A percentile compares a stretch with the other conserved stretches of the same genome.
These are phyloP conservation scores for Nymphalis io DNA, from an alignment of 1,140 invertebrate species.

Conservation along the genomic window DNA sequence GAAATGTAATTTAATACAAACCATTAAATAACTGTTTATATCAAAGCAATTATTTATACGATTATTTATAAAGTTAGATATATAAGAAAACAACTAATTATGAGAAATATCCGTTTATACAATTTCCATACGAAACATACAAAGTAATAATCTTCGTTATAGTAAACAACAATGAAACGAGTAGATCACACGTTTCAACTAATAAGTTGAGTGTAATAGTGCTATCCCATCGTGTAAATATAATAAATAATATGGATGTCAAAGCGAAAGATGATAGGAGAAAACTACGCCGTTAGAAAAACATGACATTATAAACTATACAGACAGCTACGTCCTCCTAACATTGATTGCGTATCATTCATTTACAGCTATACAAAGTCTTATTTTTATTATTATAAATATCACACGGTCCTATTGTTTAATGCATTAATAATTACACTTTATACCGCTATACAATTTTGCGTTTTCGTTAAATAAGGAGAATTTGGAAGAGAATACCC, in stretches of 20 bases:
- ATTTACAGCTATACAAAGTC: slow-evolving; percentile 25
- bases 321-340: slow-evolving; percentile 29
- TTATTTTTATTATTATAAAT: slow-evolving; percentile 2
- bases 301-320: slow-evolving; percentile 12
- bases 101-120: not conserved
- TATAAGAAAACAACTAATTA: too few relatives aligned
- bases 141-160: slow-evolving; percentile 3
- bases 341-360: slow-evolving; percentile 30
- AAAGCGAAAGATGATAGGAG: slow-evolving; percentile 32
- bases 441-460: not conserved
- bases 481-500: slow-evolving; percentile 7
- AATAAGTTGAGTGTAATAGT: slow-evolving; percentile 18
- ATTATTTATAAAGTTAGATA: not conserved
- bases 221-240: slow-evolving; percentile 13
- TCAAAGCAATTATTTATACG: too few relatives aligned
- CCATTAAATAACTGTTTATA: not conserved
- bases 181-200: not conserved
- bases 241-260: slow-evolving; percentile 27
- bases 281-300: slow-evolving; percentile 31
- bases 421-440: not conserved
- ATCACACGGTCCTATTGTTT: not conserved
- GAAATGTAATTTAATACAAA: slow-evolving; percentile 6
- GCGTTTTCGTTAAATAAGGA: not conserved
- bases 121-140: slow-evolving; percentile 3
- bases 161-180: slow-evolving; percentile 17